These are phyloP conservation scores for Halcyon leucocephala DNA, from an alignment of 2,797 vertebrate species.

Conservation along the genomic window DNA sequence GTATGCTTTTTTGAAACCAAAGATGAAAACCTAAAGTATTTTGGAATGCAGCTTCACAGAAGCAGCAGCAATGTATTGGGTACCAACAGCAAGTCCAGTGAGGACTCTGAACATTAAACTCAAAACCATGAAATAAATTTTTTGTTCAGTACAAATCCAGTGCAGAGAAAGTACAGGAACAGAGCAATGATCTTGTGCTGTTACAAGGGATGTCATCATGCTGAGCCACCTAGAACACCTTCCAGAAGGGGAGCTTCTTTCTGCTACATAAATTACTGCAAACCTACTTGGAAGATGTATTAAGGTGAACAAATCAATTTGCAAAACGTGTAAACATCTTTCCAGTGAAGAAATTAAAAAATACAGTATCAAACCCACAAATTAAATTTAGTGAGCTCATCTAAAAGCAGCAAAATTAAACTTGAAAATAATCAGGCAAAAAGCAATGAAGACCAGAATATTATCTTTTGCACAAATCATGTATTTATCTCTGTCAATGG, in stretches of 20 bases:
- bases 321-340: neutral
- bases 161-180: neutral
- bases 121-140: neutral
- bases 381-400: neutral
- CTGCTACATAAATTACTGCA: neutral
- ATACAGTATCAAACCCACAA: neutral
- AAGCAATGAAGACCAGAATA: neutral
- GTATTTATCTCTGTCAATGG: neutral
- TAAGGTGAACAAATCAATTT: neutral
- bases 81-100: neutral
- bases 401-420: neutral
- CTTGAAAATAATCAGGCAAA: neutral
- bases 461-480: neutral
- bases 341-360: neutral
- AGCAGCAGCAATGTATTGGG: neutral
- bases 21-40: neutral
- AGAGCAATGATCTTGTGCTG: neutral
- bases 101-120: neutral
- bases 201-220: neutral
- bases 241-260: neutral
- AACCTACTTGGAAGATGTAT: neutral
- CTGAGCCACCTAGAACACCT: neutral
- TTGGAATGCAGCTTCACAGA: neutral
- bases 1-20: neutral
- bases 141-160: neutral